Base-by-base conservation (phyloP, 1,140 invertebrate genomes). In the Araneus ventricosus region DNA sequence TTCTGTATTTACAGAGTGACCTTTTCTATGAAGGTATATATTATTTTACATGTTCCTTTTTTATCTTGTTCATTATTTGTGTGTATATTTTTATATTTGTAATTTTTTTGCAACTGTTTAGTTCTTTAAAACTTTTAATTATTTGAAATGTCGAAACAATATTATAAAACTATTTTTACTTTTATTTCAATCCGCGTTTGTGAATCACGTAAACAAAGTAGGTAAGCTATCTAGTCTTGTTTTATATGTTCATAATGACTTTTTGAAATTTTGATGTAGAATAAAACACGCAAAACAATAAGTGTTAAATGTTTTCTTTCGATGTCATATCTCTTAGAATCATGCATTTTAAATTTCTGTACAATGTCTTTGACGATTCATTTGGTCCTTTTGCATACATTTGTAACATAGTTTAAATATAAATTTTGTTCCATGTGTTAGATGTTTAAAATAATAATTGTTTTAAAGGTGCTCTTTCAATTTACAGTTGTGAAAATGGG, bases 81-180 rank as follows among this genome's bases (percentile, higher is more conserved):
- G 87, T 90, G 70, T 79, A 80, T 57, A 80, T 90, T 90, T 90
- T 90, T 91, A 84, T 84, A 91, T 84, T 59, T 67, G 14, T 84
- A 63, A 84, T 63, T 90, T 41, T 59, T 87, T 39, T 85, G 84
- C 85, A n/a, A 61, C 6, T 84, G 30, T 84, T 45, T 30, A 52
- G 17, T 57, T 84, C 45, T 52, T 52, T 57, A 52, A 75, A 52
- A 84, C 41, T 84, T 84, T 4, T 84, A 27, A 84, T n/a, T n/a
- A n/a, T 14, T 84, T 84, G n/a, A n/a, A 75, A 75, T 30, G 70
- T 34, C 5, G 14, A 27, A 24, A 84, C 39, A 84, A n/a, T 52
- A 30, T 84, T 84, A 22, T n/a, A n/a, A 84, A 20, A 84, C 24
- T n/a, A 52, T 84, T 41, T 82, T 84, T 45, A 52, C 8, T 8